phyloP scores from a whole-genome alignment of 2,888 invertebrate genomes.

The Microplitis deprimator region DNA sequence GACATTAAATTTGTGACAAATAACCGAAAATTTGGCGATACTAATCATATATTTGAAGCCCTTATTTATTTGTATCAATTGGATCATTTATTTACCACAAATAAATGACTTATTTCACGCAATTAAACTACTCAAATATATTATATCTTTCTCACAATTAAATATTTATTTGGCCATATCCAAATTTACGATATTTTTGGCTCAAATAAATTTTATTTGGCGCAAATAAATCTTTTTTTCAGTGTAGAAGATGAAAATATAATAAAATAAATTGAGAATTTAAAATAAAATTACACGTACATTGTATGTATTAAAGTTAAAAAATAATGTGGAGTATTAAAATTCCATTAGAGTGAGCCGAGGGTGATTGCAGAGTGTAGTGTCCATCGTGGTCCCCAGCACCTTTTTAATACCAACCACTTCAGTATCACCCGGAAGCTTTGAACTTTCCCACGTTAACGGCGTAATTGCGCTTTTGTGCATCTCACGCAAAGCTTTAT shows the following conservation, averaged over 20 bases:
- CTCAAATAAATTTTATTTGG: no score
- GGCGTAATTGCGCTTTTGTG: slow-evolving; percentile 40
- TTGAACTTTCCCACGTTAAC: slow-evolving; percentile 39
- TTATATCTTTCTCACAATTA: no score
- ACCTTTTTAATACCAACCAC: slow-evolving; percentile 8
- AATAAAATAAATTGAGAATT: not conserved
- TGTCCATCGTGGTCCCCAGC: slow-evolving; percentile 19
- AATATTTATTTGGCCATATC: no score
- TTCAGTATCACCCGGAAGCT: slow-evolving; percentile 21
- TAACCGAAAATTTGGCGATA: no score
- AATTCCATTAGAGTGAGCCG: slow-evolving; percentile 13
- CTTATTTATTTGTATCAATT: no score
- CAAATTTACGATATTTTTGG: no score
- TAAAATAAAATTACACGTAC: not conserved
- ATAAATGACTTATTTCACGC: no score
- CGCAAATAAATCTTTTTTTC: no score
- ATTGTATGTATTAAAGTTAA: not conserved
- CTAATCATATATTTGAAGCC: no score
- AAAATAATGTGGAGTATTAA: not conserved
- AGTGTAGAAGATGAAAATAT: not conserved
- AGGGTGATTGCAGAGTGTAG: not conserved
- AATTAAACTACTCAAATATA: no score
- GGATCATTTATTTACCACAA: no score
- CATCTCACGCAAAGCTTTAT: slow-evolving; percentile 27
- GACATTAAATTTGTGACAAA: no score